phyloP scores from a whole-genome alignment of 1,140 invertebrate species.

The Sweltsa coloradensis region DNA sequence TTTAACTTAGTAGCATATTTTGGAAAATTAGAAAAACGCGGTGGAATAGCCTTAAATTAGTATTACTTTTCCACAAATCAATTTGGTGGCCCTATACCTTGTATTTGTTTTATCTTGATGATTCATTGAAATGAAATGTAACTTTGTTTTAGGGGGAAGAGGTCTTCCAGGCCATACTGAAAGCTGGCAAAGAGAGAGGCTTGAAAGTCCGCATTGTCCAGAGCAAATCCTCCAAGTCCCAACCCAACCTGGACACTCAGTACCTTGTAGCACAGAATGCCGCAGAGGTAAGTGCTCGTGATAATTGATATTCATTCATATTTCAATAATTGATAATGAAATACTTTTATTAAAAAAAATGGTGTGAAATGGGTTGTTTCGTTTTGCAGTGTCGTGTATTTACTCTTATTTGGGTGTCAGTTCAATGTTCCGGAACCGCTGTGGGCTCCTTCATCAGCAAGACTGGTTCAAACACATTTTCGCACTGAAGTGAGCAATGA shows the following conservation, averaged over 20 bases:
- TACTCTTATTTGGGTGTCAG: background rate
- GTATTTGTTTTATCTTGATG: no score
- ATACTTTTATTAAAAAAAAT: background rate
- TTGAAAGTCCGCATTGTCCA: slow-evolving; percentile 79
- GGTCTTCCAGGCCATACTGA: slow-evolving; percentile 62
- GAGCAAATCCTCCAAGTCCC: slow-evolving; percentile 54
- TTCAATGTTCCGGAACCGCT: background rate
- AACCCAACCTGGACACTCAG: slow-evolving; percentile 67
- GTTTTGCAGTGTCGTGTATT: background rate
- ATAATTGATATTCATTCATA: no score
- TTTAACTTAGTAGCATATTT: no score
- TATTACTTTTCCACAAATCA: no score
- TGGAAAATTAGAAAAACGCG: no score
- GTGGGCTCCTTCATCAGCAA: background rate
- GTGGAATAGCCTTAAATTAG: no score
- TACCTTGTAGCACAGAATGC: slow-evolving; percentile 60
- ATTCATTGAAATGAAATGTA: slow-evolving; percentile 7
- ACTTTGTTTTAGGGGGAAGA: slow-evolving; percentile 56
- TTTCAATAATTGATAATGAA: background rate
- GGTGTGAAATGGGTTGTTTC: background rate
- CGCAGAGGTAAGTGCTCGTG: slow-evolving; percentile 42
- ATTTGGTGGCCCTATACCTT: no score
- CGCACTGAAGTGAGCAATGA: no score
- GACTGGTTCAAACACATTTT: background rate
- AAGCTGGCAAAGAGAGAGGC: slow-evolving; percentile 54